Percentiles rank a stretch among this genome's conserved stretches.
These are phyloP conservation scores for Zaprionus taronus DNA, from an alignment of 1,140 invertebrate genomes.

Conservation along the genomic window DNA sequence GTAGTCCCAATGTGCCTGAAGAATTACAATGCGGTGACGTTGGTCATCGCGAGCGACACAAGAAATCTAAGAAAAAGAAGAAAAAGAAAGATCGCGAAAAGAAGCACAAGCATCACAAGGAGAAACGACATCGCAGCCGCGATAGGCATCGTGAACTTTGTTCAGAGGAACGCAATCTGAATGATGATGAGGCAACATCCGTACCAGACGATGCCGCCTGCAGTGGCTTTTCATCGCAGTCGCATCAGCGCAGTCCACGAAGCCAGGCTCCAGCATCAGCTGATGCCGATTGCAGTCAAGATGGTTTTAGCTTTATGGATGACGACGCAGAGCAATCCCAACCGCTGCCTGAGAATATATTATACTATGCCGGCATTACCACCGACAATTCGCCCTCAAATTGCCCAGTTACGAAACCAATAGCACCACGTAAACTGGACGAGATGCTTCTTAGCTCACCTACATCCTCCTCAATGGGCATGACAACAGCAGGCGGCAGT, in stretches of 20 bases:
- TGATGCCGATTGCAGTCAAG: constrained; percentile 82
- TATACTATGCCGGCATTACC: constrained; percentile 79
- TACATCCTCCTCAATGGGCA: constrained; percentile 58
- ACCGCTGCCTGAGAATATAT: constrained; percentile 83
- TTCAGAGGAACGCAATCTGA: constrained; percentile 38
- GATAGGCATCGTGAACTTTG: constrained; percentile 59
- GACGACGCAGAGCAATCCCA: constrained; percentile 76
- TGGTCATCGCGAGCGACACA: constrained; percentile 85
- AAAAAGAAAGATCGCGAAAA: constrained; percentile 90
- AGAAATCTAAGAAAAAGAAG: constrained; percentile 91
- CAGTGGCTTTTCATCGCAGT: constrained; percentile 48
- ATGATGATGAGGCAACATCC: constrained; percentile 41
- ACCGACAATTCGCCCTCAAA: constrained; percentile 82
- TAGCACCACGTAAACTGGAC: constrained; percentile 70
- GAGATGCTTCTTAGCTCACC: constrained; percentile 66
- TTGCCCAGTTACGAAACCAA: constrained; percentile 73
- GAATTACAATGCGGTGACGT: constrained; percentile 50
- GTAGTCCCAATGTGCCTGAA: constrained; percentile 55
- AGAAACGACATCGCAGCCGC: constrained; percentile 84
- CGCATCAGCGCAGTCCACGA: constrained; percentile 39
- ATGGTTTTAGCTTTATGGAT: constrained; percentile 85
- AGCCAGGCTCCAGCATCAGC: constrained; percentile 34
- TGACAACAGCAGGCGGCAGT: constrained; percentile 49
- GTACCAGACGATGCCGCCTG: constrained; percentile 48
- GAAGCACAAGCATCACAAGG: constrained; percentile 90